Percentiles rank a stretch among this genome's conserved stretches.
Conservation (phyloP, 2,113 vertebrate species). For the Fulmarus glacialis region DNA sequence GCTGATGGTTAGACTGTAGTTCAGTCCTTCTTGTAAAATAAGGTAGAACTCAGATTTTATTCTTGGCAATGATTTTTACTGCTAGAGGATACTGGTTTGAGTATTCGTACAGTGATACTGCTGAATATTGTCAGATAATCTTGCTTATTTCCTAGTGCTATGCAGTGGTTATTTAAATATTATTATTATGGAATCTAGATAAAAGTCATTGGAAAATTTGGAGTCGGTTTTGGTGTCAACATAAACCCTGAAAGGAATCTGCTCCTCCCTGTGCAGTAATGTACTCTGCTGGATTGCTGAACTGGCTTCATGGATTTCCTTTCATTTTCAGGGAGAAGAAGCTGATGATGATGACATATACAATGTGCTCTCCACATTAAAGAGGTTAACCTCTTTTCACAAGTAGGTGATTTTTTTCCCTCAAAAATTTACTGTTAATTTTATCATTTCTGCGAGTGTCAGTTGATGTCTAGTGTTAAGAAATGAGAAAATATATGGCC, state of each 20-base stretch:
- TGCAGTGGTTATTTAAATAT: background rate
- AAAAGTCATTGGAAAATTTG: background rate
- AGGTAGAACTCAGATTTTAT: background rate
- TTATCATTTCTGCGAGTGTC: background rate
- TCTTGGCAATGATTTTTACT: background rate
- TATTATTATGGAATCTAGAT: background rate
- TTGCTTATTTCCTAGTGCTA: background rate
- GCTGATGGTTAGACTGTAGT: background rate
- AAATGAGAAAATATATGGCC: background rate
- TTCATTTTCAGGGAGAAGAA: slow-evolving; percentile 88
- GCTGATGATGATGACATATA: slow-evolving; percentile 98
- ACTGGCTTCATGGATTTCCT: background rate
- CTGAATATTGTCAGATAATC: background rate
- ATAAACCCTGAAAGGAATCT: background rate
- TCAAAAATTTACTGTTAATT: background rate
- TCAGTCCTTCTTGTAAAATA: background rate
- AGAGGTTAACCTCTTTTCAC: slow-evolving; percentile 96
- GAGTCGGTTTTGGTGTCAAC: background rate
- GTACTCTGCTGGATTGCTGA: background rate
- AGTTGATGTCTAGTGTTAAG: background rate
- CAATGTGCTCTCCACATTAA: slow-evolving; percentile 95
- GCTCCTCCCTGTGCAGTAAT: background rate
- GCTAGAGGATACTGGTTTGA: background rate
- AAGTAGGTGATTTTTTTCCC: slow-evolving; percentile 81
- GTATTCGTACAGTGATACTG: background rate